Base-by-base conservation (phyloP, 1,140 invertebrate species). In the Trissolcus basalis region DNA sequence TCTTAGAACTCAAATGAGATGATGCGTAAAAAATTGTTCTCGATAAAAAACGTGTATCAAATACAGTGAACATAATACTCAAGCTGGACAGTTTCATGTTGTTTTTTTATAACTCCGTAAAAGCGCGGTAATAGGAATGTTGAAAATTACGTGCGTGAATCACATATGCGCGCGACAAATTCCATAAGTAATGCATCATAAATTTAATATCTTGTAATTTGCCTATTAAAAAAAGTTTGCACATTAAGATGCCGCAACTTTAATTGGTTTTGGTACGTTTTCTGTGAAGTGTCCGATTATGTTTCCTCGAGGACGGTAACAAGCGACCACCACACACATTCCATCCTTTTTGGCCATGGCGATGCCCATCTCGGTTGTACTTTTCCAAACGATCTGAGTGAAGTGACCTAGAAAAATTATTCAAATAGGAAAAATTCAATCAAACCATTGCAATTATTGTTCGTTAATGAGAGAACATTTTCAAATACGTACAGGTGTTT, bases 291-390 rank as follows among this genome's bases (percentile, higher is more conserved):
- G 90, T 0, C 93, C 93, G 7, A 93, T 87, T 54, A 92, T 91
- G 80, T 96, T 96, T 32, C 95, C 94, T n/a, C 93, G 90, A n/a
- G 95, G 94, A 85, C 91, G 90, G 72, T 96, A 96, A 85, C 95
- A 94, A 0, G 93, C 93, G 0, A 96, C 94, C 0, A 96, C 91
- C 44, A 91, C 89, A 44, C 90, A 89, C 9, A 87, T 89, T 2
- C 89, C 91, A 85, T 85, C 92, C 70, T 87, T 91, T 83, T 83
- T 90, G n/a, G 94, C 93, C 74, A 91, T 90, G 2, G 92, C 95
- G 6, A 96, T 91, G 0, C 95, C 95, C 68, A 96, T 85, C 81
- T 95, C 92, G 65, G 86, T 91, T 0, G 90, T 92, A 6, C 85
- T 89, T 80, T 92, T 93, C 95, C 95, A 96, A 1, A 96, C 87